Conservation (phyloP, 2,113 vertebrate genomes). For the Silurus meridionalis region DNA sequence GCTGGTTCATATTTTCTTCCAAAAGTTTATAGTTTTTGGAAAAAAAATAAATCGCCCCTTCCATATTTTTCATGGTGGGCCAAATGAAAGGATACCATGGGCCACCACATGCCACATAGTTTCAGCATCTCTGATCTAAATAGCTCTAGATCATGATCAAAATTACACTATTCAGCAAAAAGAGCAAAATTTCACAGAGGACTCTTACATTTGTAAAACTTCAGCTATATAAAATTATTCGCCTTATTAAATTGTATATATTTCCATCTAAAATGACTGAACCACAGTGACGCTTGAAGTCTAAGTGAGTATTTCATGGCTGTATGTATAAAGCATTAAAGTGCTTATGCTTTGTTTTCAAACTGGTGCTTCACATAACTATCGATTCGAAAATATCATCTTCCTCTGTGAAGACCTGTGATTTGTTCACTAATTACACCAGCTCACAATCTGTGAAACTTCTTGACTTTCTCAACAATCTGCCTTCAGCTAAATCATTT, state of each 20-base stretch:
- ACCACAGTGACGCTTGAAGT: background rate
- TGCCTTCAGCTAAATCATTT: background rate
- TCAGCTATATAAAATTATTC: background rate
- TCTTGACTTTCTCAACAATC: background rate
- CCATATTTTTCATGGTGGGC: too few species aligned
- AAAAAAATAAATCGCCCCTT: too few species aligned
- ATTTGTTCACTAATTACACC: background rate
- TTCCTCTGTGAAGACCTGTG: background rate
- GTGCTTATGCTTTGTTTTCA: background rate
- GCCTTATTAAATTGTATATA: too few species aligned
- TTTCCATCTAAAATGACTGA: background rate
- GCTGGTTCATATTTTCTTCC: too few species aligned
- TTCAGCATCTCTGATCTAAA: background rate
- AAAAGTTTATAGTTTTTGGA: too few species aligned
- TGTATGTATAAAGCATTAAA: background rate
- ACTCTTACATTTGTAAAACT: background rate
- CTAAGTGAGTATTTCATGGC: background rate
- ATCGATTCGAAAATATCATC: background rate
- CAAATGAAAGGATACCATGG: too few species aligned
- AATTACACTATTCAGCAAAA: background rate
- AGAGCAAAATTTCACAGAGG: background rate
- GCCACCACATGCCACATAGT: too few species aligned
- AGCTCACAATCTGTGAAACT: background rate
- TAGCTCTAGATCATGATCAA: background rate
- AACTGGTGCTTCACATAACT: background rate